These are phyloP conservation scores for Tapirus indicus DNA, from an alignment of 2,797 vertebrate species.

Conservation along the genomic window DNA sequence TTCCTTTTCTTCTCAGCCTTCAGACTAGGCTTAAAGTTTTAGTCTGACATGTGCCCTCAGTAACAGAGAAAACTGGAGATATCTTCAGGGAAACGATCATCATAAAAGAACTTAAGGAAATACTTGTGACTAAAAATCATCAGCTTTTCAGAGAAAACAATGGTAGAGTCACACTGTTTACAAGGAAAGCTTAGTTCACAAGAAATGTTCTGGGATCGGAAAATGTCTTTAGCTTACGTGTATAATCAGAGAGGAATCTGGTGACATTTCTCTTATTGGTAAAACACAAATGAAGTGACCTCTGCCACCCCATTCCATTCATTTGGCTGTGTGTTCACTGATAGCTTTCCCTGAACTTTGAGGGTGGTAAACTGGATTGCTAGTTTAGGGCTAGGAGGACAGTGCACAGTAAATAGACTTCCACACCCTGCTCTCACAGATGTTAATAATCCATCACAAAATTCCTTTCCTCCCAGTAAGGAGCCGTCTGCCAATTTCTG, in stretches of 20 bases:
- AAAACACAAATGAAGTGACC: not conserved
- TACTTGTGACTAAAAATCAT: not conserved
- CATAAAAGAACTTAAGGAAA: not conserved
- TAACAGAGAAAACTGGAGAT: not conserved
- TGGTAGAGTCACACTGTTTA: not conserved
- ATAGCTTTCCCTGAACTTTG: not conserved
- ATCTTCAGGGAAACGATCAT: not conserved
- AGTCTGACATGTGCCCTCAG: not conserved
- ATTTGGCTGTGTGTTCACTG: not conserved
- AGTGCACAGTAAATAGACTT: not conserved
- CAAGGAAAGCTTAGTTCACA: not conserved
- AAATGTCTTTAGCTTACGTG: not conserved
- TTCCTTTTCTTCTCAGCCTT: not conserved
- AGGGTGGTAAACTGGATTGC: not conserved
- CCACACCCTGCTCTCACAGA: not conserved
- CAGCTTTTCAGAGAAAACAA: conserved; percentile 7
- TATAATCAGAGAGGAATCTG: not conserved
- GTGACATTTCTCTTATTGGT: not conserved
- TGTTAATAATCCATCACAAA: not conserved
- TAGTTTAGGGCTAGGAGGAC: not conserved
- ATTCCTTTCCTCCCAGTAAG: not conserved
- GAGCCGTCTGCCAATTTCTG: not conserved
- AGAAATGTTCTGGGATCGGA: not conserved
- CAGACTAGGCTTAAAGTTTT: not conserved
- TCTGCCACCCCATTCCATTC: not conserved